Base-by-base conservation (phyloP, 2,888 invertebrate species). In the Phragmatobia fuliginosa region DNA sequence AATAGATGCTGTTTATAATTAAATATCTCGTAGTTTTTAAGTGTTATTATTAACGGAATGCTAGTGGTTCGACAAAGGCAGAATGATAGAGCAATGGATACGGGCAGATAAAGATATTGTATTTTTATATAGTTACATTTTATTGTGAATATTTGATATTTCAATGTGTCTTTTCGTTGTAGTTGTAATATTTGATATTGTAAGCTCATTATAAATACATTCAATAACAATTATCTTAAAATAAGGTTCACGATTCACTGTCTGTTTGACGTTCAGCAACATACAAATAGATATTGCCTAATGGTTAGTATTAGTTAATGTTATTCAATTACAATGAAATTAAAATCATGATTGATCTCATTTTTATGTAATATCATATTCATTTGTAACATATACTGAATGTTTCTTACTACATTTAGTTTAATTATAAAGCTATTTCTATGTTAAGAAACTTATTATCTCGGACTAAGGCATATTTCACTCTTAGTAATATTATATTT, bases 101-200 rank as follows among this genome's bases (percentile, higher is more conserved):
- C 62, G 70, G 71, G 75, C 77, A 72, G 76, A 71, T 77, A 80
- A 80, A 87, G 75, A 87, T 70, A 82, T 49, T 74, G 86, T 89
- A 89, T 89, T 88, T 89, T 88, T 87, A 87, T 88, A 89, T 78
- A 84, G 78, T 82, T 81, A 79, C 74, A 75, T 78, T 76, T 84
- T 81, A 80, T 79, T 74, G 81, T 82, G 82, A 77, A 81, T 80
- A 82, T 81, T 76, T 77, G 72, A 84, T 80, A 84, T 85, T 75
- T 83, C 77, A 83, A 77, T 69, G 76, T 62, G 73, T 77, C 75
- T 83, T 86, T 82, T 72, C 64, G 74, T 82, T 82, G 63, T 67
- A 21, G 62, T 70, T 68, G 59, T 74, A 52, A 63, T 64, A 66
- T 70, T 56, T 31, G 32, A 28, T 14, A 56, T 56, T 6, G 41